Percentiles rank a stretch among this genome's conserved stretches.
These are phyloP conservation scores for Musca domestica DNA, from an alignment of 1,140 invertebrate genomes.

Conservation along the genomic window DNA sequence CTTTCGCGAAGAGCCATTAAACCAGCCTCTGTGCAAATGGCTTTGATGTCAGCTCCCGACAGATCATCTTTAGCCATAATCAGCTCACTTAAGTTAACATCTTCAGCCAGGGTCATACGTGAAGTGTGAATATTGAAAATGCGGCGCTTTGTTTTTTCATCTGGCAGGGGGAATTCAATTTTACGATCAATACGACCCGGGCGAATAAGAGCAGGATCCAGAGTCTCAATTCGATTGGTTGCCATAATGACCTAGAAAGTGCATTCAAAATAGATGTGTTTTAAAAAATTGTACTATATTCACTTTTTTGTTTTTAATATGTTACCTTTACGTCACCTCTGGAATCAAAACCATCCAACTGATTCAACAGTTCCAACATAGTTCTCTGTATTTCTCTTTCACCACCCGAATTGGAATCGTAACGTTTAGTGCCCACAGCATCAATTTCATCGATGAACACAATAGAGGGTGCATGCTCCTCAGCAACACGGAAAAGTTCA, in stretches of 20 bases:
- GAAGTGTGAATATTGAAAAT: slow-evolving; percentile 99
- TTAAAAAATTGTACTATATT: neutral
- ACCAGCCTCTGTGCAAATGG: slow-evolving; percentile 99
- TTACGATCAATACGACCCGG: slow-evolving; percentile 99
- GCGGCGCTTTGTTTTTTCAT: slow-evolving; percentile 97
- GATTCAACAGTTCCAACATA: slow-evolving; percentile 99
- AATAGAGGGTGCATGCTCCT: slow-evolving; percentile 99
- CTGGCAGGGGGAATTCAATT: slow-evolving; percentile 98
- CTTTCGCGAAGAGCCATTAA: slow-evolving; percentile 95
- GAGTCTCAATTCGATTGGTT: slow-evolving; percentile 98
- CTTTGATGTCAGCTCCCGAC: slow-evolving; percentile 95
- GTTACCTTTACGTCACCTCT: slow-evolving; percentile 89
- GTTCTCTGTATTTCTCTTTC: slow-evolving; percentile 99
- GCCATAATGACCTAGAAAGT: slow-evolving; percentile 92
- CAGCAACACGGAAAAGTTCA: slow-evolving; percentile 96
- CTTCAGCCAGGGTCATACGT: slow-evolving; percentile 94
- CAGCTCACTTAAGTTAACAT: slow-evolving; percentile 96
- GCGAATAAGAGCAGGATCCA: slow-evolving; percentile 97
- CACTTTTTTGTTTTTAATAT: neutral
- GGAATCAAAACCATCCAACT: slow-evolving; percentile 98
- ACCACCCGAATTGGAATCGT: slow-evolving; percentile 99
- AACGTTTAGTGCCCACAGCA: slow-evolving; percentile 98
- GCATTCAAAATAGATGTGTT: neutral
- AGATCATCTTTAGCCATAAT: slow-evolving; percentile 99
- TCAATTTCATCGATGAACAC: slow-evolving; percentile 99